Conservation (phyloP, 2,797 vertebrate species). For the Mallotus villosus region DNA sequence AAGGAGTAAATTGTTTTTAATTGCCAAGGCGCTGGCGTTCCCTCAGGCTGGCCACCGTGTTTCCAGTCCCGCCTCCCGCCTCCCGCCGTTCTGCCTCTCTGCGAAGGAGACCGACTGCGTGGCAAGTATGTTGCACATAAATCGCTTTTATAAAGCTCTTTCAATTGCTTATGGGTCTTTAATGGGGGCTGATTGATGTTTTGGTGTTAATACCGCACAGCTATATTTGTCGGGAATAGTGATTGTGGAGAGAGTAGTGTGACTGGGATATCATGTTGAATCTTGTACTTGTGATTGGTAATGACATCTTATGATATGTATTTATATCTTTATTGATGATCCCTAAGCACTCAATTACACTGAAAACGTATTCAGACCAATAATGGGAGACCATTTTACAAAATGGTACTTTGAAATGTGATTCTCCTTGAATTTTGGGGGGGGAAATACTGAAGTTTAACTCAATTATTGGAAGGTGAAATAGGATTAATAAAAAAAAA, state of each 20-base stretch:
- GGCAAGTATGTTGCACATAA: constrained; percentile 2
- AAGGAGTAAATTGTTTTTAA: constrained; percentile 77
- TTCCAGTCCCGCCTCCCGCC: not conserved
- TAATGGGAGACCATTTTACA: no score
- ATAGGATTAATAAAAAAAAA: no score
- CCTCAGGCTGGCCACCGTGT: constrained; percentile 23
- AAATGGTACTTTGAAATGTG: no score
- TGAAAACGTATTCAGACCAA: no score
- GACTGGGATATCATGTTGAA: no score
- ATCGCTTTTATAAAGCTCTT: not conserved
- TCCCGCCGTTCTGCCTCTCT: not conserved
- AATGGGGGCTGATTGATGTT: not conserved
- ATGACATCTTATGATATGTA: no score
- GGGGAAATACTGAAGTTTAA: no score
- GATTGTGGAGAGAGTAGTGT: constrained; percentile 1
- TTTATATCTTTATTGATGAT: no score
- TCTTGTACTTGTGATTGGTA: no score
- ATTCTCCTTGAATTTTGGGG: no score
- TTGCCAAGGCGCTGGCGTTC: constrained; percentile 64
- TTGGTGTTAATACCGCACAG: not conserved
- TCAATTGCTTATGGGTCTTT: not conserved
- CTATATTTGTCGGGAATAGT: not conserved
- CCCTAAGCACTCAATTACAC: no score
- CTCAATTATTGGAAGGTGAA: no score
- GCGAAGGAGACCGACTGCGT: not conserved